These are phyloP conservation scores for Lagocephalus sceleratus DNA, from an alignment of 2,797 vertebrate genomes.

Conservation along the genomic window DNA sequence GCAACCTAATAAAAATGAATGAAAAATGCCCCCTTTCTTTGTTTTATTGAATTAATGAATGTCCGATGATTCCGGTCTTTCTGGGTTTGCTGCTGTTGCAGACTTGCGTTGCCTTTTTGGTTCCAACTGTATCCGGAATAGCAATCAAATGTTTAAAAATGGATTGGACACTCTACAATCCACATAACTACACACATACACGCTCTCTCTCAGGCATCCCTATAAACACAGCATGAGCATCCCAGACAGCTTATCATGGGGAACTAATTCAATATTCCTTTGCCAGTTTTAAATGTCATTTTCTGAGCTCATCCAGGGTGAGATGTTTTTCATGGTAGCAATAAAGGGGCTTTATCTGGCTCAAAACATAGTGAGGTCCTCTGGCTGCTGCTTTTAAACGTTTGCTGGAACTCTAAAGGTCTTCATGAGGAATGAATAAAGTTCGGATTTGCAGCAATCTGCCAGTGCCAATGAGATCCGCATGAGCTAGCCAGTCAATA, in stretches of 20 bases:
- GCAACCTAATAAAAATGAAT: too few species aligned
- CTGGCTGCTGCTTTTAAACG: slow-evolving; percentile 36
- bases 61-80: slow-evolving; percentile 19
- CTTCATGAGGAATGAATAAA: slow-evolving; percentile 59
- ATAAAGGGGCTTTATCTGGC: slow-evolving; percentile 73
- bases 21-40: slow-evolving; percentile 5
- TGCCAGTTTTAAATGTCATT: slow-evolving; percentile 81
- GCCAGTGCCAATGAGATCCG: slow-evolving; percentile 38
- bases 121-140: slow-evolving; percentile 33
- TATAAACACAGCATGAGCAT: slow-evolving; percentile 53
- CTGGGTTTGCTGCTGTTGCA: slow-evolving; percentile 14
- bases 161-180: slow-evolving; percentile 24
- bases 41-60: slow-evolving; percentile 29
- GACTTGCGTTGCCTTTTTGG: slow-evolving; percentile 22
- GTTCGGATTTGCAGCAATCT: slow-evolving; percentile 49
- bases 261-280: slow-evolving; percentile 80
- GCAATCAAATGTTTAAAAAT: slow-evolving; percentile 57
- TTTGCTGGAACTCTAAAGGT: slow-evolving; percentile 66
- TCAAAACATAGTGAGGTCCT: slow-evolving; percentile 33
- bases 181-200: slow-evolving; percentile 2
- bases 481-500: slow-evolving; percentile 39
- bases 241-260: slow-evolving; percentile 70
- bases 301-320: slow-evolving; percentile 77
- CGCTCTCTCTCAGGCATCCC: slow-evolving; percentile 6
- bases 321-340: slow-evolving; percentile 77